A percentile compares a stretch with the other conserved stretches of the same genome.
Evolutionary conservation across 2,797 vertebrate genomes (phyloP).

Genomic region (Hemitrygon akajei): DNA sequence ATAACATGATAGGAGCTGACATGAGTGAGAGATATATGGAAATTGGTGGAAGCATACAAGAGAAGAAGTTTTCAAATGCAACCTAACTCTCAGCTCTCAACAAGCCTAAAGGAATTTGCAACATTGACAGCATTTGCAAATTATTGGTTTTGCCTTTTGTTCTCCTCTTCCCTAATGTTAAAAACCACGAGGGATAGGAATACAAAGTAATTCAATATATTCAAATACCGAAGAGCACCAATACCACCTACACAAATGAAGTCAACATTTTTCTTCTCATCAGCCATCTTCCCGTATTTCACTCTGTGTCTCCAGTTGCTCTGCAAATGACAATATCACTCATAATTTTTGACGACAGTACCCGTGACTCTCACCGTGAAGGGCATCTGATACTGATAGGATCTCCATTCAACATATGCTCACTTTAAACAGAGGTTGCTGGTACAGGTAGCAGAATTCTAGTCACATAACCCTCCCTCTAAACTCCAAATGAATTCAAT

Average conservation of each 20-base stretch:
- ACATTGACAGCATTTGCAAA: slow-evolving; percentile 12
- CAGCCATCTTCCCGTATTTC: not conserved
- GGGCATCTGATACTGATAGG: not conserved
- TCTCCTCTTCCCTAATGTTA: not conserved
- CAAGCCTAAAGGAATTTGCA: not conserved
- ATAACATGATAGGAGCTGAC: not conserved
- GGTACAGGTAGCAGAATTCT: not conserved
- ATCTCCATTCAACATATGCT: not conserved
- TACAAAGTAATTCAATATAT: not conserved
- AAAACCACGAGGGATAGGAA: not conserved
- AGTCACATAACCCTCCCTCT: not conserved
- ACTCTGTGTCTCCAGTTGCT: not conserved
- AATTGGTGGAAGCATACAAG: not conserved
- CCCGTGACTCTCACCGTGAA: not conserved
- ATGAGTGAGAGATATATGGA: not conserved
- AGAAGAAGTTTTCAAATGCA: not conserved
- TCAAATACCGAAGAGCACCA: not conserved
- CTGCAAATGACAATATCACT: not conserved
- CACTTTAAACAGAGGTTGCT: not conserved
- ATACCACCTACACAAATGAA: not conserved
- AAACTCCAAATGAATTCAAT: not conserved
- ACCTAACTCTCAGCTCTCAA: not conserved
- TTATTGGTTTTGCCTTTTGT: slow-evolving; percentile 20
- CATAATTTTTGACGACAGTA: not conserved
- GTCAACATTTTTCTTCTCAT: not conserved